Conservation (phyloP, 1,140 invertebrate genomes). For the Octopus bimaculoides region DNA sequence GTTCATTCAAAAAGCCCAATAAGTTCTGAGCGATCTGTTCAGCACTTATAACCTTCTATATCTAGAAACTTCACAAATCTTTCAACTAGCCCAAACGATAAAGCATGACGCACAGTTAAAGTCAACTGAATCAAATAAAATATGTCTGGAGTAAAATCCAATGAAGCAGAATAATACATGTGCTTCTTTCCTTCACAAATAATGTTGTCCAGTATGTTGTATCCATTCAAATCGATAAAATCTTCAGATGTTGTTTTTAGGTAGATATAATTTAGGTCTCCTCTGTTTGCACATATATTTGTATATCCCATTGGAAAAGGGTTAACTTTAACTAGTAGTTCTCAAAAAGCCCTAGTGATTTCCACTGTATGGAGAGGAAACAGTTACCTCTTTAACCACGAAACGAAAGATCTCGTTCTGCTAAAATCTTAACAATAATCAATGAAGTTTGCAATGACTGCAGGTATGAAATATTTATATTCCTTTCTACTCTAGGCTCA, state of each 20-base stretch:
- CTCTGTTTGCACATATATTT: slow-evolving; percentile 1
- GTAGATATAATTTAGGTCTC: slow-evolving; percentile 1
- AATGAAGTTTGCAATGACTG: too few relatives aligned
- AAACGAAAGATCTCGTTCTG: not conserved
- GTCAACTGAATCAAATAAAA: not conserved
- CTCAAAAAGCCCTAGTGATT: not conserved
- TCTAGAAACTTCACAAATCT: slow-evolving; percentile 1
- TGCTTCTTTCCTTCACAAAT: not conserved
- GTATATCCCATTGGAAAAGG: not conserved
- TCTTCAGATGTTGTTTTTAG: slow-evolving; percentile 5
- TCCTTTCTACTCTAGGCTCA: too few relatives aligned
- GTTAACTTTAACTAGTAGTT: not conserved
- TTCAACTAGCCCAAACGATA: not conserved
- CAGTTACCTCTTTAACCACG: not conserved
- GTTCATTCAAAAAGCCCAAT: not conserved
- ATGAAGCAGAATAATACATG: not conserved
- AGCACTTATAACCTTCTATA: not conserved
- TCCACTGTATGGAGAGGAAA: not conserved
- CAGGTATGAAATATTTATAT: too few relatives aligned
- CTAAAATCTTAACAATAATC: not conserved
- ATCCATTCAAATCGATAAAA: not conserved
- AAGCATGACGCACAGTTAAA: slow-evolving; percentile 1
- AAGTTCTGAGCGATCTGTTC: not conserved
- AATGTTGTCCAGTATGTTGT: not conserved
- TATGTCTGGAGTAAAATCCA: slow-evolving; percentile 2